Conservation (phyloP, 2,113 vertebrate genomes). For the Cyprinodon tularosa region DNA sequence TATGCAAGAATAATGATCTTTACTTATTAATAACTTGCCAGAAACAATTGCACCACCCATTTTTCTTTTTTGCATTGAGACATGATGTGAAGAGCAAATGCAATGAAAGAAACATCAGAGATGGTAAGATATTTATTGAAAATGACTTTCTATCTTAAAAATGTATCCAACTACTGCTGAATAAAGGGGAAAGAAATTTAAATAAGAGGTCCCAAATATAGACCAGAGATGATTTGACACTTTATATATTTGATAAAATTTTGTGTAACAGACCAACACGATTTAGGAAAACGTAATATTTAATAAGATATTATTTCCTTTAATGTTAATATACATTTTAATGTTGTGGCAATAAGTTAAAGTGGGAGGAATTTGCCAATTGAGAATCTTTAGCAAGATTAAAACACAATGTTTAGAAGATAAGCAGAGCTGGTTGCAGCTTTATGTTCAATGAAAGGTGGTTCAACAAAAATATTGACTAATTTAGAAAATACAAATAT, state of each 20-base stretch:
- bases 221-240: background rate
- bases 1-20: constrained; percentile 25
- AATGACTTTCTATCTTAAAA: constrained; percentile 7
- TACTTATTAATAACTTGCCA: constrained; percentile 22
- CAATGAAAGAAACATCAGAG: constrained; percentile 5
- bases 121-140: background rate
- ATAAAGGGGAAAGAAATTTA: background rate
- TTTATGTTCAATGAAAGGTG: too few relatives aligned
- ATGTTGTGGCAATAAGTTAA: background rate
- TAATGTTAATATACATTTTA: background rate
- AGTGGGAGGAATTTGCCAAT: background rate
- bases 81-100: constrained; percentile 12
- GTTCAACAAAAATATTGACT: background rate
- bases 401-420: background rate
- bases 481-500: background rate
- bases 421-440: background rate
- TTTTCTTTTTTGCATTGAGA: constrained; percentile 13
- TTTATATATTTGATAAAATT: background rate
- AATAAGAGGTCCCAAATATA: background rate
- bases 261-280: background rate
- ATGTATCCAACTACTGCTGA: constrained; percentile 6
- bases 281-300: too few relatives aligned
- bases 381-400: background rate
- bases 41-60: background rate
- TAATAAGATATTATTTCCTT: background rate